Percentiles rank a stretch among this genome's conserved stretches.
Conservation (phyloP, 2,888 invertebrate genomes). For the Eucera pruinosa region DNA sequence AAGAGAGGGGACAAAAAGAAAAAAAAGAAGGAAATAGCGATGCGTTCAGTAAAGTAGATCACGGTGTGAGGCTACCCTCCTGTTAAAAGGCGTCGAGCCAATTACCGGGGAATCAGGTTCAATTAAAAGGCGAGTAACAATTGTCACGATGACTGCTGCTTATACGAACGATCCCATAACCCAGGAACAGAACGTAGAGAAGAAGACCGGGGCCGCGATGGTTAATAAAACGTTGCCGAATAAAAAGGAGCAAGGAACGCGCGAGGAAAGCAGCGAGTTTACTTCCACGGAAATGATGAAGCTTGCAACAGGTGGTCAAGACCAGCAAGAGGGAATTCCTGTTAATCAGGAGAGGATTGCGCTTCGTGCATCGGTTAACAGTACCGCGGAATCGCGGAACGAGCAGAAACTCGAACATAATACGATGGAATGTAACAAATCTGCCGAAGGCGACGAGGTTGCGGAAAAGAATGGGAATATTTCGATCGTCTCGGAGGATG, state of each 20-base stretch:
- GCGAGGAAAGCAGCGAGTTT: conserved; percentile 35
- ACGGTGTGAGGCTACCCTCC: conserved; percentile 33
- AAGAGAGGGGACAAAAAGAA: conserved; percentile 4
- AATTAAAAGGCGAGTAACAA: conserved; percentile 66
- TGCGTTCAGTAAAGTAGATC: conserved; percentile 40
- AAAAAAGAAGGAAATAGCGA: neutral
- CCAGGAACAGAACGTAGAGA: conserved; percentile 48
- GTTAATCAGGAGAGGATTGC: conserved; percentile 21
- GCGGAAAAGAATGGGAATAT: conserved; percentile 1
- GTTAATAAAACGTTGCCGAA: conserved; percentile 22
- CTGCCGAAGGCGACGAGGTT: neutral
- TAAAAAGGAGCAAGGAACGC: conserved; percentile 30
- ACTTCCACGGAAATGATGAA: conserved; percentile 40
- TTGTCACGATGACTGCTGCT: conserved; percentile 70
- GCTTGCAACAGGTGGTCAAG: conserved; percentile 56
- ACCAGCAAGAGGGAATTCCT: conserved; percentile 32
- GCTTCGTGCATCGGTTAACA: conserved; percentile 5
- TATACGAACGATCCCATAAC: conserved; percentile 57
- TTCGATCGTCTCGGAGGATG: neutral
- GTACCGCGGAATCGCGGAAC: neutral
- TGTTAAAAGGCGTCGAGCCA: conserved; percentile 60
- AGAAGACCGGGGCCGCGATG: conserved; percentile 13
- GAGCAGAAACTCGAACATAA: conserved; percentile 11
- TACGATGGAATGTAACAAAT: neutral
- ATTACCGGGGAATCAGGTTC: conserved; percentile 64